A percentile compares a stretch with the other conserved stretches of the same genome.
phyloP scores from a whole-genome alignment of 1,140 invertebrate species.

The Pomacea maculata region DNA sequence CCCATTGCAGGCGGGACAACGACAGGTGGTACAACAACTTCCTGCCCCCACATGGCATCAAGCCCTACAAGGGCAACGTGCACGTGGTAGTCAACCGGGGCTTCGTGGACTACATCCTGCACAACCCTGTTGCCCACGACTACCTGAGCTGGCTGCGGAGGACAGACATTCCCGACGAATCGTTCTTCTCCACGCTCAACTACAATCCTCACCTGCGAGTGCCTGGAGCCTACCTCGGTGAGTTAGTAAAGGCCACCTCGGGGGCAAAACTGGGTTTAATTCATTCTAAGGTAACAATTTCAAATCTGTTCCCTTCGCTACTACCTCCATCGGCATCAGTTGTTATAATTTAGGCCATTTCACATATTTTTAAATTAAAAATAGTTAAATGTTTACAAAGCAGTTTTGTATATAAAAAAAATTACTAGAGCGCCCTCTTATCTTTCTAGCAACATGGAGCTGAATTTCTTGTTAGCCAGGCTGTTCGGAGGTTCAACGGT shows the following conservation, averaged over 20 bases:
- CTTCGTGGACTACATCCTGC: slow-evolving; percentile 43
- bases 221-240: slow-evolving; percentile 50
- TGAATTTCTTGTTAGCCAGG: no score
- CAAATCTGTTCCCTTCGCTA: no score
- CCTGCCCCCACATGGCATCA: slow-evolving; percentile 33
- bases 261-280: no score
- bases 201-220: slow-evolving; percentile 50
- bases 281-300: no score
- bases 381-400: no score
- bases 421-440: no score
- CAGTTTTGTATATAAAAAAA: no score
- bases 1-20: slow-evolving; percentile 1
- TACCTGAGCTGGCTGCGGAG: slow-evolving; percentile 42
- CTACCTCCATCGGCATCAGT: no score
- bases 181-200: slow-evolving; percentile 55
- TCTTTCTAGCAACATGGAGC: no score
- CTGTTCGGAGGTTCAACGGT: no score
- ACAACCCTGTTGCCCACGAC: slow-evolving; percentile 25
- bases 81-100: slow-evolving; percentile 37
- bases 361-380: no score
- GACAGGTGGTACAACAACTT: slow-evolving; percentile 32
- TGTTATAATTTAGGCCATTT: no score
- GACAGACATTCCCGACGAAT: slow-evolving; percentile 52
- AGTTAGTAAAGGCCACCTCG: not conserved
- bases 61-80: slow-evolving; percentile 41